These are phyloP conservation scores for Amiota minor DNA, from an alignment of 2,888 invertebrate species.

Conservation along the genomic window DNA sequence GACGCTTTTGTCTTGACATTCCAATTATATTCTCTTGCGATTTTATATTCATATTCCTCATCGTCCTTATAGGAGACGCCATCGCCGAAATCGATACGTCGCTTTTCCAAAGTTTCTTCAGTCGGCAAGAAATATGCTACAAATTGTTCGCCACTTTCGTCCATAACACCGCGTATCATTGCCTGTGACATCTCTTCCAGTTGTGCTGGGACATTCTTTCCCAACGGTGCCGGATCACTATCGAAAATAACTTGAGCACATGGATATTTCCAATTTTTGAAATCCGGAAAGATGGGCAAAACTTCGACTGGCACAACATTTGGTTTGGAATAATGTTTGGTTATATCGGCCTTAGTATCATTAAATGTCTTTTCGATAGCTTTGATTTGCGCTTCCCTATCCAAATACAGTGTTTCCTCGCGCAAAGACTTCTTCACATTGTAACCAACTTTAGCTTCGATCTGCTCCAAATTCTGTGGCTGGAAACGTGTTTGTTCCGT, in stretches of 20 bases:
- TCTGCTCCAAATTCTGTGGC: conserved; percentile 96
- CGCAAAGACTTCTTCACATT: conserved; percentile 95
- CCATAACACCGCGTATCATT: conserved; percentile 99
- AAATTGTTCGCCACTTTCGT: conserved; percentile 98
- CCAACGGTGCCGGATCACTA: conserved; percentile 95
- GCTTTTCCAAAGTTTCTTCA: conserved; percentile 91
- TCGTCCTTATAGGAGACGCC: conserved; percentile 88
- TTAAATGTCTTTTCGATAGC: conserved; percentile 98
- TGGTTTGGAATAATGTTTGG: conserved; percentile 96
- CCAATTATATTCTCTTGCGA: conserved; percentile 99
- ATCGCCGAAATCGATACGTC: conserved; percentile 86
- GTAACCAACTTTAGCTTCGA: conserved; percentile 99
- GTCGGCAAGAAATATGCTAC: conserved; percentile 98
- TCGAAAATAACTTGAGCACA: conserved; percentile 99
- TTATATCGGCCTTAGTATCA: conserved; percentile 87
- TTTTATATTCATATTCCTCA: conserved; percentile 95
- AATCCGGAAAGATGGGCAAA: conserved; percentile 93
- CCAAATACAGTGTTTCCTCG: conserved; percentile 95
- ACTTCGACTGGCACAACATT: conserved; percentile 93
- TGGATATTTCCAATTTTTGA: conserved; percentile 97
- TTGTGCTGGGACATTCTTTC: conserved; percentile 88
- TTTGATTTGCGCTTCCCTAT: conserved; percentile 95
- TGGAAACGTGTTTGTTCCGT: conserved; percentile 98
- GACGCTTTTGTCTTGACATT: conserved; percentile 98
- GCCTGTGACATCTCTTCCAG: conserved; percentile 99